phyloP scores from a whole-genome alignment of 2,113 vertebrate species.

The Lagopus muta region DNA sequence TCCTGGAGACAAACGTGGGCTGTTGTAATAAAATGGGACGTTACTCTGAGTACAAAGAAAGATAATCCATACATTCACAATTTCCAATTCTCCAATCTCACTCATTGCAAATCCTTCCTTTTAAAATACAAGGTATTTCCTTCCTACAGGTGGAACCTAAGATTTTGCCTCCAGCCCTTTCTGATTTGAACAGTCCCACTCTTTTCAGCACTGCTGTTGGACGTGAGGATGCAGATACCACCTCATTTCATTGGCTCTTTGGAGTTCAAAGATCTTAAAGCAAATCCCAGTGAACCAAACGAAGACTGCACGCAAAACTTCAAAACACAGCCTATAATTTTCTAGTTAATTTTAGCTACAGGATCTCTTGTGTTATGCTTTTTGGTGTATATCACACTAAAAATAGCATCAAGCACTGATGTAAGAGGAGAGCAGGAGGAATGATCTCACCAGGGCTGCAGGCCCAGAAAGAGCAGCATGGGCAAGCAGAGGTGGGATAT shows the following conservation, averaged over 20 bases:
- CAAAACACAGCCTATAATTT: conserved; percentile 41
- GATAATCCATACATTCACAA: not conserved
- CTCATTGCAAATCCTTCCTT: not conserved
- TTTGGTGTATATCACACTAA: conserved; percentile 29
- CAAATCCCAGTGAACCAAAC: not conserved
- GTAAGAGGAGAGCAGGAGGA: not conserved
- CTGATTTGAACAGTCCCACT: not conserved
- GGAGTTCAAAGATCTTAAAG: fast-evolving
- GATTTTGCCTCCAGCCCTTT: not conserved
- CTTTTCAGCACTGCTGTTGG: not conserved
- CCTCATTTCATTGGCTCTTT: not conserved
- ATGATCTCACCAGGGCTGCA: not conserved
- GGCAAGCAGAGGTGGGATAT: not conserved
- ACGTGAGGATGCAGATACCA: not conserved
- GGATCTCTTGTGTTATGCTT: not conserved
- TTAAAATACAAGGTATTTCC: not conserved
- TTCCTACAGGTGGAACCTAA: not conserved
- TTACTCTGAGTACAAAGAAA: not conserved
- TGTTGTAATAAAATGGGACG: not conserved
- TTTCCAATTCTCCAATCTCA: not conserved
- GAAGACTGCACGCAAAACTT: not conserved
- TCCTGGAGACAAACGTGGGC: conserved; percentile 11
- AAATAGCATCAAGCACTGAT: not conserved
- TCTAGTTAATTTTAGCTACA: conserved; percentile 18
- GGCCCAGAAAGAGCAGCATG: not conserved